Conservation (phyloP, 2,888 invertebrate species). For the Azorinus chamasolen region DNA sequence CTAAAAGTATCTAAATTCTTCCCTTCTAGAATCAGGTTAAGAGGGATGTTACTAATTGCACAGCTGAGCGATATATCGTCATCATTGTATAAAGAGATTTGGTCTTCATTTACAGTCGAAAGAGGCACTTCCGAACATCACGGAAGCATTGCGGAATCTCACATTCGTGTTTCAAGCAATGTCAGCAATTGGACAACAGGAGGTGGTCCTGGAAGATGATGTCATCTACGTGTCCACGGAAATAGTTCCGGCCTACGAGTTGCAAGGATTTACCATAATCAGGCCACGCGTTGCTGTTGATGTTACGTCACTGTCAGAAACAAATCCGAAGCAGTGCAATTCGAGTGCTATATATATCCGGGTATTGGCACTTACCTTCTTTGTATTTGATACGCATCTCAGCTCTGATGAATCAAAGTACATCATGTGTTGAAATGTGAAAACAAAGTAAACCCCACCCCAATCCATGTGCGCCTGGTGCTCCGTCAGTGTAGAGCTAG, state of each 20-base stretch:
- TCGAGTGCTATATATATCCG: constrained; percentile 32
- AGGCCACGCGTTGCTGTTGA: constrained; percentile 43
- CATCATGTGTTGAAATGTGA: too few species aligned
- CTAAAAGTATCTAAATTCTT: too few species aligned
- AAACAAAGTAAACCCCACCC: too few species aligned
- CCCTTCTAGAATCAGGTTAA: too few species aligned
- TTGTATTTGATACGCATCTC: too few species aligned
- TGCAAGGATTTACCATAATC: constrained; percentile 10
- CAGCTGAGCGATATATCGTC: too few species aligned
- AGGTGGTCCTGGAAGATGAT: constrained; percentile 45
- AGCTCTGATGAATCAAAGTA: too few species aligned
- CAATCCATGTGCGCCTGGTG: too few species aligned
- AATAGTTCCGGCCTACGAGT: constrained; percentile 18
- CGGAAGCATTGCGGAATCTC: constrained; percentile 36
- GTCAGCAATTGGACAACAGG: constrained; percentile 31
- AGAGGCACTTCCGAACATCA: constrained; percentile 40
- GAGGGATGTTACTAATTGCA: too few species aligned
- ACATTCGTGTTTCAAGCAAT: constrained; percentile 31
- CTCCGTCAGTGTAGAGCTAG: too few species aligned
- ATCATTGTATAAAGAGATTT: too few species aligned
- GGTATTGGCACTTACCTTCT: too few species aligned
- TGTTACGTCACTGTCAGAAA: constrained; percentile 23
- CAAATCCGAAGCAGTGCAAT: constrained; percentile 22
- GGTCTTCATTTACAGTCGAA: constrained; percentile 48
- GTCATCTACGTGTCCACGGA: constrained; percentile 53